Conservation (phyloP, 2,888 invertebrate species). For the Rhamnusium bicolor region DNA sequence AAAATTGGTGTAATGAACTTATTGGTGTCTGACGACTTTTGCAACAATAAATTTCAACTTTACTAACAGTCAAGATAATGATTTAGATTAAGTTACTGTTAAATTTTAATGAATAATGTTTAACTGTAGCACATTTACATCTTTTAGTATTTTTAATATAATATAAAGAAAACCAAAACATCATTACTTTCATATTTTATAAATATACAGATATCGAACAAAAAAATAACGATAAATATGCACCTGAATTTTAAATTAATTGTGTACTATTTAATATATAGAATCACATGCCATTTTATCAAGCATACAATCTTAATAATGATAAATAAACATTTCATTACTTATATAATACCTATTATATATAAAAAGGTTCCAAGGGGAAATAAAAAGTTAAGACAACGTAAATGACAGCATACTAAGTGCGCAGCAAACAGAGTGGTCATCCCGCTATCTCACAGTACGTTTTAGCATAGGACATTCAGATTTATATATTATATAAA, state of each 20-base stretch:
- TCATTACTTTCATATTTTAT: conserved; percentile 41
- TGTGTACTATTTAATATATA: conserved; percentile 31
- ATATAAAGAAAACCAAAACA: conserved; percentile 30
- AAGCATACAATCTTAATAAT: conserved; percentile 19
- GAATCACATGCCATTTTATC: conserved; percentile 9
- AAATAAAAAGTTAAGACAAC: conserved; percentile 27
- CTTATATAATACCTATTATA: conserved; percentile 41
- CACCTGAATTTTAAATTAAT: conserved; percentile 42
- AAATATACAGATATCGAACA: conserved; percentile 35
- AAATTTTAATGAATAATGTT: conserved; percentile 37
- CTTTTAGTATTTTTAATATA: conserved; percentile 37
- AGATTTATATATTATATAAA: conserved; percentile 44
- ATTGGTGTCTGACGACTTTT: conserved; percentile 13
- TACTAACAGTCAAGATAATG: conserved; percentile 39
- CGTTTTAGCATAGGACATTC: conserved; percentile 42
- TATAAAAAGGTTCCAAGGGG: conserved; percentile 30
- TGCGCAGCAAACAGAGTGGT: conserved; percentile 46
- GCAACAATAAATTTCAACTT: conserved; percentile 29
- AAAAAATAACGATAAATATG: conserved; percentile 47
- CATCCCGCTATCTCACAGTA: conserved; percentile 42
- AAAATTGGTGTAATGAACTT: neutral
- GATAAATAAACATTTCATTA: conserved; percentile 38
- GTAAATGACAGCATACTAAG: conserved; percentile 44
- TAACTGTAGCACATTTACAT: conserved; percentile 43
- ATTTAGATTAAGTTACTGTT: conserved; percentile 31